Conservation (phyloP, 2,888 invertebrate genomes). For the Melipona bicolor region DNA sequence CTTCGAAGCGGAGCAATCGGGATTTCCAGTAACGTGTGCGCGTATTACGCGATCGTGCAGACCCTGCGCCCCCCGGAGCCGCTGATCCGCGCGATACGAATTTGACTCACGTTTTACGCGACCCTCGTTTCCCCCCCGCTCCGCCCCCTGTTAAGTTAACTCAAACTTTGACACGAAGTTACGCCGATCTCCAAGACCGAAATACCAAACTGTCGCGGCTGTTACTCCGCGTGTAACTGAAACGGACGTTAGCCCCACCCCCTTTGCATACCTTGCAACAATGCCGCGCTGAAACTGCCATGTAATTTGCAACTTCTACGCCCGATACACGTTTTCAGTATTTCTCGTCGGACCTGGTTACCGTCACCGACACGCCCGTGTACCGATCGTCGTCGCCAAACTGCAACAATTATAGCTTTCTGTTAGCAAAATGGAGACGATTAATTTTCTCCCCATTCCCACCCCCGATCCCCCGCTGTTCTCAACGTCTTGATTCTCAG, state of each 20-base stretch:
- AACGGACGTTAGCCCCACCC: conserved; percentile 52
- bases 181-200: conserved; percentile 50
- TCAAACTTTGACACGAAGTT: conserved; percentile 56
- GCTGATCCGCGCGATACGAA: conserved; percentile 29
- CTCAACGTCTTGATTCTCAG: neutral
- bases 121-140: too few relatives aligned
- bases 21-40: neutral
- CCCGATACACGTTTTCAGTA: conserved; percentile 58
- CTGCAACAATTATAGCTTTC: conserved; percentile 47
- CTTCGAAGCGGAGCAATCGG: neutral
- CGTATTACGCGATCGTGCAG: neutral
- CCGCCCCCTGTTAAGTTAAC: conserved; percentile 30
- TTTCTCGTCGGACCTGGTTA: conserved; percentile 34
- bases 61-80: neutral
- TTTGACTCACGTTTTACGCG: conserved; percentile 48
- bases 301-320: conserved; percentile 58
- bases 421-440: conserved; percentile 26
- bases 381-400: conserved; percentile 34
- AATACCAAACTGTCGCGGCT: conserved; percentile 46
- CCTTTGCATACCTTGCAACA: conserved; percentile 50
- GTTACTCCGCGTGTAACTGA: conserved; percentile 55
- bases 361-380: conserved; percentile 38
- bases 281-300: conserved; percentile 57
- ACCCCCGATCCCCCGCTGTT: neutral
- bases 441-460: conserved; percentile 21